Conservation (phyloP, 2,888 invertebrate species). For the Alcis repandata region DNA sequence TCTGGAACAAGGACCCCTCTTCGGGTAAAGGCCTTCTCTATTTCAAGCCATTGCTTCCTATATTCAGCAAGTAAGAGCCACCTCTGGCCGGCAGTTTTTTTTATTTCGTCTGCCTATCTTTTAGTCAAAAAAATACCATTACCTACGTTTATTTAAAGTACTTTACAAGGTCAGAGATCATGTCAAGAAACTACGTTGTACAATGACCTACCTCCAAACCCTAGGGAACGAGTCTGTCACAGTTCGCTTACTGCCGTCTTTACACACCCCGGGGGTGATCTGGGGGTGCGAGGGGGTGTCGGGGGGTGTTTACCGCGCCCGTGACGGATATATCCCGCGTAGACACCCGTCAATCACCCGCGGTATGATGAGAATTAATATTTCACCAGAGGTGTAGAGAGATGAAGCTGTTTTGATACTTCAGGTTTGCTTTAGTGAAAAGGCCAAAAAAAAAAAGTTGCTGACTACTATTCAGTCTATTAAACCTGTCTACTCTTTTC, state of each 20-base stretch:
- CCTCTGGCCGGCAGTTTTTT: no score
- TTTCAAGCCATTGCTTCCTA: no score
- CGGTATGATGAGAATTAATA: slow-evolving; percentile 76
- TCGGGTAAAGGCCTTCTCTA: no score
- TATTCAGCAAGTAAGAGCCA: no score
- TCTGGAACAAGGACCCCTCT: no score
- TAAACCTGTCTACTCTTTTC: no score
- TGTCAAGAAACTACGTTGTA: not conserved
- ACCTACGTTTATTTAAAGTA: no score
- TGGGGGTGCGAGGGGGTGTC: no score
- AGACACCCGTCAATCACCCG: slow-evolving; percentile 83
- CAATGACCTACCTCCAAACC: not conserved
- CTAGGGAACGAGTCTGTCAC: not conserved
- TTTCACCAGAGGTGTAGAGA: slow-evolving; percentile 42
- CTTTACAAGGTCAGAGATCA: not conserved
- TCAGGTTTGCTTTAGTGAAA: slow-evolving; percentile 19
- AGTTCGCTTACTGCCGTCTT: slow-evolving; percentile 22
- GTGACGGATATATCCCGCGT: slow-evolving; percentile 84
- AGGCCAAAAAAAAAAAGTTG: not conserved
- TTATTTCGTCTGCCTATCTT: no score
- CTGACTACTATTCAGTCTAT: no score
- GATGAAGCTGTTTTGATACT: slow-evolving; percentile 55
- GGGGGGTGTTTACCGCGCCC: slow-evolving; percentile 73
- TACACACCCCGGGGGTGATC: slow-evolving; percentile 31
- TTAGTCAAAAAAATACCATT: no score